Percentiles rank a stretch among this genome's conserved stretches.
These are phyloP conservation scores for Picathartes gymnocephalus DNA, from an alignment of 2,113 vertebrate genomes.

Conservation along the genomic window DNA sequence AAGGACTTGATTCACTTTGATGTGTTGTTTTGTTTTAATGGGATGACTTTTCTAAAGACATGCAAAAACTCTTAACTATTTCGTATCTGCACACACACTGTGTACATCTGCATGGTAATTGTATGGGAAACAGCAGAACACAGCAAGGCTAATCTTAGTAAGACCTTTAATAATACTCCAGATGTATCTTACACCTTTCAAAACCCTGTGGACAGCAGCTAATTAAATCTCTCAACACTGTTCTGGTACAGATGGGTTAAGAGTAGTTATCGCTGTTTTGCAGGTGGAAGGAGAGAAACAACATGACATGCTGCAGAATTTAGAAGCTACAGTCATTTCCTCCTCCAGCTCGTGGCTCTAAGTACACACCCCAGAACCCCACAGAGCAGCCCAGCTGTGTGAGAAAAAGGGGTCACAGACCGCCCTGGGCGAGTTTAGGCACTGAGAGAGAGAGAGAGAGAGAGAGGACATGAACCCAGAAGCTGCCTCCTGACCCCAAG, in stretches of 20 bases:
- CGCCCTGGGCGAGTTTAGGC: background rate
- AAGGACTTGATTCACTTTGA: slow-evolving; percentile 33
- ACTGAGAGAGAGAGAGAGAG: background rate
- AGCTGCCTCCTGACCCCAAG: background rate
- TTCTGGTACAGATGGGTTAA: background rate
- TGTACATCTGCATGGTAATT: background rate
- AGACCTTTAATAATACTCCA: background rate
- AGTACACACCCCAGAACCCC: background rate
- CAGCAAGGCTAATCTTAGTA: background rate
- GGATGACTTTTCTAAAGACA: background rate
- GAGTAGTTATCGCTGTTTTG: background rate
- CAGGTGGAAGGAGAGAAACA: slow-evolving; percentile 7
- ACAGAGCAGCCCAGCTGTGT: accelerated
- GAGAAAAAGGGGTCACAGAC: background rate
- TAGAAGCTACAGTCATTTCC: background rate
- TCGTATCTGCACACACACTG: background rate
- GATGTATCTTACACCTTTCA: background rate
- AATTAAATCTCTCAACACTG: background rate
- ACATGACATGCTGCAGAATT: background rate
- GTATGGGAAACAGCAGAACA: background rate
- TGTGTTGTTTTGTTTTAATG: slow-evolving; percentile 33
- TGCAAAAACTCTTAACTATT: background rate
- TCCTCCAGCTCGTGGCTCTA: background rate
- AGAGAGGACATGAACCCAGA: background rate
- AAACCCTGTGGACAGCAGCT: background rate